phyloP scores from a whole-genome alignment of 23 tunicate genomes.

The Halocynthia roretzi region DNA sequence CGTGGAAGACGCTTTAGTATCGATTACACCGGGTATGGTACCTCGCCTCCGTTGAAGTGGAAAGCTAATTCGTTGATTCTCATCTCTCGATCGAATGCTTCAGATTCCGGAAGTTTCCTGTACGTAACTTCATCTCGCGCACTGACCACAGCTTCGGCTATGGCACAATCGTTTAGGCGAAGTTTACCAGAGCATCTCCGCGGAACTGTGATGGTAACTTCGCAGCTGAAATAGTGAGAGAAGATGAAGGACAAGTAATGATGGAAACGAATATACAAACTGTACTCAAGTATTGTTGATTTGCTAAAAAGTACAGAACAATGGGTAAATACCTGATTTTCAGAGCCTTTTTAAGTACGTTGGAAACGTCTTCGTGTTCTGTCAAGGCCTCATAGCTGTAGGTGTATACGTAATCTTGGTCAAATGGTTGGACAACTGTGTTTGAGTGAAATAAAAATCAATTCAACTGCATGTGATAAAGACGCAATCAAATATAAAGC shows the following conservation, averaged over 20 bases:
- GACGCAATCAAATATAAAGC: too few species aligned
- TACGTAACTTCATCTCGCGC: background rate
- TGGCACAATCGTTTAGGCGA: background rate
- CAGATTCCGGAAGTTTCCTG: background rate
- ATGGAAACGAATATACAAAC: too few species aligned
- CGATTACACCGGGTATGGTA: background rate
- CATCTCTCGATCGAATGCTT: conserved; percentile 12
- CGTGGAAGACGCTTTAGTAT: background rate
- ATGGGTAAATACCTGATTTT: background rate
- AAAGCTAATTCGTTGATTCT: conserved; percentile 16
- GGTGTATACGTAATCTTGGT: conserved; percentile 9
- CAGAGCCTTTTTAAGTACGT: background rate
- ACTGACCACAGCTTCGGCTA: background rate
- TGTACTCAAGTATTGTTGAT: background rate
- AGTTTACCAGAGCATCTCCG: conserved; percentile 16
- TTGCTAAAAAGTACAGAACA: background rate
- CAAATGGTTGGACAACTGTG: conserved; percentile 7
- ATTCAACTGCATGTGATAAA: too few species aligned
- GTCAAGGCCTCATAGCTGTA: conserved; percentile 5
- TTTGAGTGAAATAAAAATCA: conserved; percentile 8
- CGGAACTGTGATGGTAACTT: conserved; percentile 10
- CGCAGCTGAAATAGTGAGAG: conserved; percentile 1
- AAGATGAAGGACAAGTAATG: too few species aligned
- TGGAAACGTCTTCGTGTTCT: conserved; percentile 3
- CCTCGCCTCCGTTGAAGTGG: conserved; percentile 22